A percentile compares a stretch with the other conserved stretches of the same genome.
Conservation (phyloP, 2,888 invertebrate genomes). For the Drosophila helvetica region DNA sequence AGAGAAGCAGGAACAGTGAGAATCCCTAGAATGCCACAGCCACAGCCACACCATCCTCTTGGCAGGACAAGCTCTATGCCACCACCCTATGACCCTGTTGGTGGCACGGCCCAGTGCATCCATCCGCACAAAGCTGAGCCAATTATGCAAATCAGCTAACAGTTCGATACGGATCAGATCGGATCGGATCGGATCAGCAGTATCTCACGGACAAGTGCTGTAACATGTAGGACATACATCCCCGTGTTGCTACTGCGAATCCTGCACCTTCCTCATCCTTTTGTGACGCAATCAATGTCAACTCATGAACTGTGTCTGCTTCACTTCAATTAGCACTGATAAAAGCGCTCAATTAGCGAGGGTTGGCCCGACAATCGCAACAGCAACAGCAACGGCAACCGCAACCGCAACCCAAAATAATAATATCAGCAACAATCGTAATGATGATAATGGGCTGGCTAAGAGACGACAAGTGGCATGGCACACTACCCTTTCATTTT, state of each 20-base stretch:
- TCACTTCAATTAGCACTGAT: slow-evolving; percentile 66
- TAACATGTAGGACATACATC: neutral
- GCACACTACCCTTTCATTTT: slow-evolving; percentile 72
- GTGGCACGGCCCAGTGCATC: neutral
- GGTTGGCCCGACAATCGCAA: slow-evolving; percentile 24
- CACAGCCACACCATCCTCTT: neutral
- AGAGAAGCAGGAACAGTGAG: neutral
- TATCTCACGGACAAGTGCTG: slow-evolving; percentile 33
- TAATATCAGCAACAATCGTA: slow-evolving; percentile 35
- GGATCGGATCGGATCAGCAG: no score
- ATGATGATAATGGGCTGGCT: slow-evolving; percentile 51
- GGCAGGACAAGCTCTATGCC: neutral
- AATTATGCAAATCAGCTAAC: slow-evolving; percentile 43
- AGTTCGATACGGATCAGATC: slow-evolving; percentile 13
- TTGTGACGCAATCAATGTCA: slow-evolving; percentile 53
- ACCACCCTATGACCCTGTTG: no score
- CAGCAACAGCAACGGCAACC: slow-evolving; percentile 2
- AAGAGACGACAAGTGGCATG: slow-evolving; percentile 40
- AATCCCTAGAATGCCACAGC: neutral
- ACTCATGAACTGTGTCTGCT: neutral
- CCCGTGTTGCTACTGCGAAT: no score
- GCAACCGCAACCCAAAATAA: slow-evolving; percentile 9
- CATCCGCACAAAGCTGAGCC: slow-evolving; percentile 15
- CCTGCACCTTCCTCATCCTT: slow-evolving; percentile 3
- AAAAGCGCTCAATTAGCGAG: slow-evolving; percentile 69